Percentiles rank a stretch among this genome's conserved stretches.
phyloP scores from a whole-genome alignment of 2,888 invertebrate genomes.

The Platyscelio sp. region DNA sequence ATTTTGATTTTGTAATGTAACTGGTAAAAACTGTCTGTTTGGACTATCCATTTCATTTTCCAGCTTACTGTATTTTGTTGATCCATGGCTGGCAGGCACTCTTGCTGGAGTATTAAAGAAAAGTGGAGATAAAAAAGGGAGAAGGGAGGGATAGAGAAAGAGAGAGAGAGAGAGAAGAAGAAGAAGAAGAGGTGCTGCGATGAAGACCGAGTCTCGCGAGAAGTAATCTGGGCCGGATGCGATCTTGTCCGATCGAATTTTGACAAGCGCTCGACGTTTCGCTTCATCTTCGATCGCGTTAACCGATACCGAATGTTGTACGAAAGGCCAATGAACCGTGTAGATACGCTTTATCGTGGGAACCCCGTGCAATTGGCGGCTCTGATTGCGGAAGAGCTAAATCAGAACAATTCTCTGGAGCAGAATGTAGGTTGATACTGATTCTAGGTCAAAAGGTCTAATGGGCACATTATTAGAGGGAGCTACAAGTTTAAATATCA shows the following conservation, averaged over 20 bases:
- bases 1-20: conserved; percentile 91
- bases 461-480: no score
- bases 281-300: conserved; percentile 80
- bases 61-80: conserved; percentile 94
- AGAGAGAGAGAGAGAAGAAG: conserved; percentile 21
- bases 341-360: conserved; percentile 76
- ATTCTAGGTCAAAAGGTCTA: no score
- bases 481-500: no score
- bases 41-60: conserved; percentile 93
- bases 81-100: conserved; percentile 87
- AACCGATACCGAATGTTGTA: conserved; percentile 75
- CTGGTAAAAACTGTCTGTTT: conserved; percentile 89
- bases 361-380: conserved; percentile 58
- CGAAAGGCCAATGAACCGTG: conserved; percentile 73
- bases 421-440: conserved; percentile 14
- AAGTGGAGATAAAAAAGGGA: not conserved
- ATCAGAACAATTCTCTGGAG: conserved; percentile 34
- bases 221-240: conserved; percentile 74
- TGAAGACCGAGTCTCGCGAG: conserved; percentile 55
- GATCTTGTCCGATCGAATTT: conserved; percentile 83
- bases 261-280: conserved; percentile 82
- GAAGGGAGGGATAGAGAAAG: not conserved
- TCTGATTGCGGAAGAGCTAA: conserved; percentile 51
- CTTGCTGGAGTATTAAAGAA: conserved; percentile 83
- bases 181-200: no score